A percentile compares a stretch with the other conserved stretches of the same genome.
Evolutionary conservation across 2,888 invertebrate genomes (phyloP).

Genomic region (Anthophora plumipes): DNA sequence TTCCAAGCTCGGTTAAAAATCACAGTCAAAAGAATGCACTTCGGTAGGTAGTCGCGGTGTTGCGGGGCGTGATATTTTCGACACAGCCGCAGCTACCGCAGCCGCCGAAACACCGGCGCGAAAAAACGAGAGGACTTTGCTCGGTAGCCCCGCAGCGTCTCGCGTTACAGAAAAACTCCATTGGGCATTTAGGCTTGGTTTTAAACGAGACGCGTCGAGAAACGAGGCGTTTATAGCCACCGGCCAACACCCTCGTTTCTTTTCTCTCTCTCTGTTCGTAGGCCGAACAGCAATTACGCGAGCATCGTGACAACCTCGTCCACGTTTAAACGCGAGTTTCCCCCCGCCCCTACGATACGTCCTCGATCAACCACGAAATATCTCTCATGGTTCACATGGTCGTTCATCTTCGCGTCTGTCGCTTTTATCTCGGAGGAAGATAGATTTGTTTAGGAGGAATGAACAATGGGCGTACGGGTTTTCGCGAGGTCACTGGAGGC

Average conservation of each 20-base stretch:
- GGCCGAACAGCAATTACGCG: slow-evolving; percentile 13
- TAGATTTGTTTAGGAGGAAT: not conserved
- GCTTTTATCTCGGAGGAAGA: not conserved
- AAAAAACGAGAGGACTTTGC: slow-evolving; percentile 12
- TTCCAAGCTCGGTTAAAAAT: slow-evolving; percentile 61
- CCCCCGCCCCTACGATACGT: not conserved
- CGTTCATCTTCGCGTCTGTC: not conserved
- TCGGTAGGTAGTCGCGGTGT: slow-evolving; percentile 38
- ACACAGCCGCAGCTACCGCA: slow-evolving; percentile 28
- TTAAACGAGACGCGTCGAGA: slow-evolving; percentile 27
- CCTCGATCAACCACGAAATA: not conserved
- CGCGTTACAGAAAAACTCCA: slow-evolving; percentile 62
- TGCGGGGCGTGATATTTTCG: not conserved
- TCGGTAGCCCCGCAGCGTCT: slow-evolving; percentile 26
- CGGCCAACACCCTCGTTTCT: slow-evolving; percentile 9
- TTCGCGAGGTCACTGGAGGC: not conserved
- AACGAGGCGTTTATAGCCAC: slow-evolving; percentile 15
- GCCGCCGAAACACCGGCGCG: slow-evolving; percentile 9
- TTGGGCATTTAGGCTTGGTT: slow-evolving; percentile 50
- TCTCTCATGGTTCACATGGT: slow-evolving; percentile 4
- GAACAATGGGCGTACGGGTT: not conserved
- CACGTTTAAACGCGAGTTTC: not conserved
- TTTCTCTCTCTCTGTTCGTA: not conserved
- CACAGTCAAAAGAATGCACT: slow-evolving; percentile 59
- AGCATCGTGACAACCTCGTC: not conserved